Evolutionary conservation across 1,140 invertebrate genomes (phyloP).

Genomic region (Choristoneura fumiferana): DNA sequence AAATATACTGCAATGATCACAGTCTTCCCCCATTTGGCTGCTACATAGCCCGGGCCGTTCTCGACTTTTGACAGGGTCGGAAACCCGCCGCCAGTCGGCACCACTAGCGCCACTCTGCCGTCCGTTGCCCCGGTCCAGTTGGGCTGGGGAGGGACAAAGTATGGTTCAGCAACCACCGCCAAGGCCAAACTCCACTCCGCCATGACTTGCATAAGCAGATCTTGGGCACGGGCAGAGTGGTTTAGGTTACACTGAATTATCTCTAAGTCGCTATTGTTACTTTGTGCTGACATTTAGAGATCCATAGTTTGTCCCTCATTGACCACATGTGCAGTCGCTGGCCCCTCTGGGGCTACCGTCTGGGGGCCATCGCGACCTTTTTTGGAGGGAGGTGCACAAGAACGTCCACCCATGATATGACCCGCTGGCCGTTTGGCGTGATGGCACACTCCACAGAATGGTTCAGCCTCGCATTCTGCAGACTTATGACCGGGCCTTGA

Average conservation of each 20-base stretch:
- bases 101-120: neutral
- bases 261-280: neutral
- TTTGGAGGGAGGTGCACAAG: neutral
- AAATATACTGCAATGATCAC: slow-evolving; percentile 23
- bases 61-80: neutral
- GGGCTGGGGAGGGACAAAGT: too few relatives aligned
- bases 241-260: slow-evolving; percentile 23
- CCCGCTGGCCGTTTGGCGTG: neutral
- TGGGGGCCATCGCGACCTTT: too few relatives aligned
- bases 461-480: neutral
- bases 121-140: slow-evolving; percentile 7
- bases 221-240: slow-evolving; percentile 30
- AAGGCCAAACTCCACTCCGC: slow-evolving; percentile 22
- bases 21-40: neutral
- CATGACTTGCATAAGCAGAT: slow-evolving; percentile 26
- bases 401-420: neutral
- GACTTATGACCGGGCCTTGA: neutral
- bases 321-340: too few relatives aligned
- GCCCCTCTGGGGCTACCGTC: slow-evolving; percentile 12
- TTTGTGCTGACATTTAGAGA: neutral
- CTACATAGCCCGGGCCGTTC: neutral
- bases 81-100: too few relatives aligned
- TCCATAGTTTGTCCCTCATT: slow-evolving; percentile 19
- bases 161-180: slow-evolving; percentile 17
- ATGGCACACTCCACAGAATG: neutral